Conservation (phyloP, 2,888 invertebrate genomes). For the Coelogynopora nodosa region DNA sequence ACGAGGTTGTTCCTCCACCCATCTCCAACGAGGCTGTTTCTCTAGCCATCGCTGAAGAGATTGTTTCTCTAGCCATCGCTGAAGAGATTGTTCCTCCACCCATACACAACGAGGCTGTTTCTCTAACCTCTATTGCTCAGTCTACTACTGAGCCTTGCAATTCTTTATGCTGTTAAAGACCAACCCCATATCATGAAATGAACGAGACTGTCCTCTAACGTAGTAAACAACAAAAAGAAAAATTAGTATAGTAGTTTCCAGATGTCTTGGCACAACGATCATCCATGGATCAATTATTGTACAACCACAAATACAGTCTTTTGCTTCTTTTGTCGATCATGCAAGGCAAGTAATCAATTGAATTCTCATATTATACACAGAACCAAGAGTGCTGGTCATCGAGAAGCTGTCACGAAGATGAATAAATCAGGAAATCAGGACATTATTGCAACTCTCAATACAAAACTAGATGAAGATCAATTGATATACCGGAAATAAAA, state of each 20-base stretch:
- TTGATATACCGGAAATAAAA: background rate
- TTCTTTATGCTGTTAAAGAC: conserved; percentile 1
- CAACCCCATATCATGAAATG: conserved; percentile 28
- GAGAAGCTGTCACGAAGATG: conserved; percentile 3
- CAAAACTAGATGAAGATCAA: conserved; percentile 11
- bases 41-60: background rate
- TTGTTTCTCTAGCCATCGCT: background rate
- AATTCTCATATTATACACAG: background rate
- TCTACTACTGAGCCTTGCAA: background rate
- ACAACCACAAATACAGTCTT: too few relatives aligned
- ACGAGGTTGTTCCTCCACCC: background rate
- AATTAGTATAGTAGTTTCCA: background rate
- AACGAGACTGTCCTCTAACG: background rate
- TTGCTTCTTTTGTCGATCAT: too few relatives aligned
- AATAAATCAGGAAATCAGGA: conserved; percentile 8
- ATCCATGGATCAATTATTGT: too few relatives aligned
- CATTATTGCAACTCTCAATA: conserved; percentile 21
- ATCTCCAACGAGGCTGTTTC: too few relatives aligned
- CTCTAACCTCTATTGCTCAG: too few relatives aligned
- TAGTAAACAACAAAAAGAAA: background rate
- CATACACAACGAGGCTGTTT: background rate
- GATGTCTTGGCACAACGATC: background rate
- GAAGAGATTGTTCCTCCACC: background rate
- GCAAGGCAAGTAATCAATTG: background rate
- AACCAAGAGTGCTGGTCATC: conserved; percentile 4